A percentile compares a stretch with the other conserved stretches of the same genome.
phyloP scores from a whole-genome alignment of 2,888 invertebrate genomes.

The Leptinotarsa haldemani region DNA sequence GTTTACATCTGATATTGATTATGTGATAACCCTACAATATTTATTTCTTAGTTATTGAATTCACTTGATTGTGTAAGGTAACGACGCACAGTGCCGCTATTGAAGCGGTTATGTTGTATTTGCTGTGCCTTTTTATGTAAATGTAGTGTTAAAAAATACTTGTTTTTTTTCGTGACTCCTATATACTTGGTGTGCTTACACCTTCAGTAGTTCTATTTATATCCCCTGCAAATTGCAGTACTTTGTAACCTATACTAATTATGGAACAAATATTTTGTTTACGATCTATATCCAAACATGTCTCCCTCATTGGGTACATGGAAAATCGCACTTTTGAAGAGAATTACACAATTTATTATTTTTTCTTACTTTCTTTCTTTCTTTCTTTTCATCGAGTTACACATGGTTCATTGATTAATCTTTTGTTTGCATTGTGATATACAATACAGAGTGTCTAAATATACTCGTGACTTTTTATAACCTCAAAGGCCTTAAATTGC shows the following conservation, averaged over 20 bases:
- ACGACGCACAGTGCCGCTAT: constrained; percentile 10
- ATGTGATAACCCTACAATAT: background rate
- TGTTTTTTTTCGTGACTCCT: background rate
- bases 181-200: background rate
- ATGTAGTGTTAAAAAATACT: background rate
- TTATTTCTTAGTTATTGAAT: background rate
- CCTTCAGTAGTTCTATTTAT: background rate
- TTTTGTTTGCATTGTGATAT: background rate
- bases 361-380: background rate
- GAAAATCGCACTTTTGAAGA: background rate
- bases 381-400: background rate
- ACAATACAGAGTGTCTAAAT: background rate
- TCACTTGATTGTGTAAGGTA: background rate
- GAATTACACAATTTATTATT: background rate
- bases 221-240: background rate
- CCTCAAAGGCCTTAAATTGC: no score
- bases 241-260: background rate
- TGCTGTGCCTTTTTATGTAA: background rate
- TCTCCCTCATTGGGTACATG: background rate
- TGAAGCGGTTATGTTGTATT: constrained; percentile 14
- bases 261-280: constrained; percentile 2
- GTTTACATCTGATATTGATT: background rate
- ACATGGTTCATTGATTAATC: constrained; percentile 6
- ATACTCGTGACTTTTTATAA: no score
- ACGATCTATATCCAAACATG: background rate